Evolutionary conservation across 2,888 invertebrate genomes (phyloP), one percentile per base, ranked within the genome.

Genomic region (Drosophila planitibia): DNA sequence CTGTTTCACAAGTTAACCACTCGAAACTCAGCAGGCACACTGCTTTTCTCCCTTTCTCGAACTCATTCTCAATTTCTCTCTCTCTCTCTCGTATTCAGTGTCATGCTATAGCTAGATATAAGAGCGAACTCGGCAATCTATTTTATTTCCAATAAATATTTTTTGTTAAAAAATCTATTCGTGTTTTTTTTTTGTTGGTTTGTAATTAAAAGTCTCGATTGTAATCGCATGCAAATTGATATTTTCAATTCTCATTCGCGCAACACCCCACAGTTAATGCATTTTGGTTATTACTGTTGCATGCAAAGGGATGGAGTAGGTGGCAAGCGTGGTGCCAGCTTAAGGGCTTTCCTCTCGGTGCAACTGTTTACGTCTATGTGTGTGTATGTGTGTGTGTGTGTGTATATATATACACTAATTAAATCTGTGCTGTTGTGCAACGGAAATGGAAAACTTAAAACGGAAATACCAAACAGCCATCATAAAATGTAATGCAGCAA

Each of bases 381-480:
- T 22, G 25, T 60, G 52, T 35, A 14, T 52, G 41, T 39, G 9
- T 47, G 6, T 53, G 12, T 62, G 22, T 58, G 9, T 47, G 6
- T 53, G 7, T 62, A 19, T 22, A 25, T 25, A 25, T 57, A 30
- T 19, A 53, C 32, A 70, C 54, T 82, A 82, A 90, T 90, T 79
- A 90, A 85, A 65, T 70, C 66, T 77, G 60, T 59, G 49, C 52
- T 64, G 57, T 68, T 62, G 49, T 62, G 64, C 64, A 82, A 58
- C 83, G 83, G 85, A 82, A 83, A 83, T 87, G 87, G 57, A 74
- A 72, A 79, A 74, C 58, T 73, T 76, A 52, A 64, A 79, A 75
- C 79, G 85, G 83, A 90, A 79, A 88, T 79, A 62, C 62, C 81
- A 64, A 69, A 69, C 71, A 81, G 70, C 62, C 84, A 81, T 64